A percentile compares a stretch with the other conserved stretches of the same genome.
phyloP scores from a whole-genome alignment of 2,797 vertebrate genomes.

The Todus mexicanus region DNA sequence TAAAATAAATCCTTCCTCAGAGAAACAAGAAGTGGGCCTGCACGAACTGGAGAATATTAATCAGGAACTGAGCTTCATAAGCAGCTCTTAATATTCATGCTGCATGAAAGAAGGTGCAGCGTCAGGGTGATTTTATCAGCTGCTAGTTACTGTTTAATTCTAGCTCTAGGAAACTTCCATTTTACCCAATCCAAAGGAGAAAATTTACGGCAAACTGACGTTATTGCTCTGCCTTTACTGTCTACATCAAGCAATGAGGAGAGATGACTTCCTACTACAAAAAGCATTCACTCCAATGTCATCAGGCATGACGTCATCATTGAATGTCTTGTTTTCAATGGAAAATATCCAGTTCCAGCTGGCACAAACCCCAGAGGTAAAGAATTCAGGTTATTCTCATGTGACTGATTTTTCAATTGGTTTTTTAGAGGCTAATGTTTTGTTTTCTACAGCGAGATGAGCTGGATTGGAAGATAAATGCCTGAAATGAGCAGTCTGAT shows the following conservation, averaged over 20 bases:
- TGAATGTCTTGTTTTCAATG: slow-evolving; percentile 62
- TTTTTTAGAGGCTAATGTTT: background rate
- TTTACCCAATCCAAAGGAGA: background rate
- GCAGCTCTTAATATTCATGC: slow-evolving; percentile 1
- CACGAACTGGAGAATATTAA: background rate
- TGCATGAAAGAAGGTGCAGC: background rate
- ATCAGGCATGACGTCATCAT: slow-evolving; percentile 28
- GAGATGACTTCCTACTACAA: background rate
- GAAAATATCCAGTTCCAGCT: slow-evolving; percentile 66
- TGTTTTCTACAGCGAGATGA: background rate
- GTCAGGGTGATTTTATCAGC: background rate
- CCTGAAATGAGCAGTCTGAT: background rate
- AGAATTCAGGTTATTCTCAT: slow-evolving; percentile 55
- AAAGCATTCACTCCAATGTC: slow-evolving; percentile 3
- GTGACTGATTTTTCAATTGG: background rate
- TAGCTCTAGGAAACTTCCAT: background rate
- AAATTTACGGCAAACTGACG: background rate
- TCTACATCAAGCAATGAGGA: background rate
- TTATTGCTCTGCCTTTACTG: background rate
- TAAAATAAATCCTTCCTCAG: background rate
- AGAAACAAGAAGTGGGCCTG: background rate
- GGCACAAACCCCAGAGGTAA: slow-evolving; percentile 60
- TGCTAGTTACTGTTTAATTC: slow-evolving; percentile 31
- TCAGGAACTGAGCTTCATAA: background rate
- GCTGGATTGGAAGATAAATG: background rate